phyloP scores from a whole-genome alignment of 2,888 invertebrate genomes.

The Pterobdella sp. region DNA sequence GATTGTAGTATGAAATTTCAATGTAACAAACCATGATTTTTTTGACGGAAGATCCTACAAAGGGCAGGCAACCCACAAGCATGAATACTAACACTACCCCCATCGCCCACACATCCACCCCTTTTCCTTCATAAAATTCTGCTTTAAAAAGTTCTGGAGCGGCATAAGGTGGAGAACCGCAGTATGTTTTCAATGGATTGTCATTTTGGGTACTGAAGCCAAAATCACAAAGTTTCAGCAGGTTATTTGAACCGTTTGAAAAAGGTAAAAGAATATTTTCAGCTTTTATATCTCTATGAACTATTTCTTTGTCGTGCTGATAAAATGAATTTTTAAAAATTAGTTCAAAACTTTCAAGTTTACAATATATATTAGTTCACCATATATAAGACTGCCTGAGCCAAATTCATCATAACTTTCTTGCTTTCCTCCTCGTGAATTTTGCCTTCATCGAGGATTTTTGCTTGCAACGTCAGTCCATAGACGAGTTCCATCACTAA shows the following conservation, averaged over 20 bases:
- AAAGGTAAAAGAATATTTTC: conserved; percentile 67
- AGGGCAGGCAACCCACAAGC: conserved; percentile 69
- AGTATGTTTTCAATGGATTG: conserved; percentile 63
- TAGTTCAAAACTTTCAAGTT: not conserved
- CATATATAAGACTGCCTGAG: conserved; percentile 67
- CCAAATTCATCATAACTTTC: conserved; percentile 62
- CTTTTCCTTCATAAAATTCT: conserved; percentile 54
- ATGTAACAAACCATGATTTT: conserved; percentile 61
- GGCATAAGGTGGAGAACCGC: conserved; percentile 72
- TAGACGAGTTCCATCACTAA: conserved; percentile 68
- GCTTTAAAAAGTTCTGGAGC: conserved; percentile 67
- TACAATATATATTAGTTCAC: conserved; percentile 49
- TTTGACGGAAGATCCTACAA: conserved; percentile 66
- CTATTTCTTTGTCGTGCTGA: conserved; percentile 65
- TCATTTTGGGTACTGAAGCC: conserved; percentile 64
- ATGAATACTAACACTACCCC: conserved; percentile 68
- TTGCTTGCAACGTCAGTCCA: conserved; percentile 67
- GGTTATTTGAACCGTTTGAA: conserved; percentile 30
- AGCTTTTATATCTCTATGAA: conserved; percentile 71
- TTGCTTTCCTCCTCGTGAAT: conserved; percentile 63
- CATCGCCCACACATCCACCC: conserved; percentile 68
- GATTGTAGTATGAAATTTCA: too few species aligned
- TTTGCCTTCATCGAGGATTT: conserved; percentile 63
- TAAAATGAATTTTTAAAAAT: not conserved
- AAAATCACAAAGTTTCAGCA: conserved; percentile 63